Conservation (phyloP, 2,113 vertebrate species). For the Pyxicephalus adspersus region DNA sequence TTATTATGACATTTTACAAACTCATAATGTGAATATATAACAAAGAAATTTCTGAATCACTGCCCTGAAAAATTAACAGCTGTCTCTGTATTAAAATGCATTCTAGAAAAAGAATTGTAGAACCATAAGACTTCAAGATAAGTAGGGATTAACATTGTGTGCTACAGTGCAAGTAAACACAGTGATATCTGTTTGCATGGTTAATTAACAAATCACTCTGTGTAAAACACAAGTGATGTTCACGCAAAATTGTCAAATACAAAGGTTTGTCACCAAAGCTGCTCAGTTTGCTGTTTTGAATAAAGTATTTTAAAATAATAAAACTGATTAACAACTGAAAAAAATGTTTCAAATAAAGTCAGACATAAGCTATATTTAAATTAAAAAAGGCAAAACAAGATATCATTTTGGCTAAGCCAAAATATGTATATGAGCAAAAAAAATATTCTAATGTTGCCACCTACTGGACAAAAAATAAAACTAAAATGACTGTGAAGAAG, state of each 20-base stretch:
- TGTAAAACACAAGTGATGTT: constrained; percentile 6
- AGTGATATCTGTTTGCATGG: not conserved
- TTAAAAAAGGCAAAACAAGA: constrained; percentile 3
- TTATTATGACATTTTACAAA: too few relatives aligned
- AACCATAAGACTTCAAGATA: not conserved
- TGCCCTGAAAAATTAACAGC: too few relatives aligned
- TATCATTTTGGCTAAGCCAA: not conserved
- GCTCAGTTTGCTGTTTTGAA: not conserved
- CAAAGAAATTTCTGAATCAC: too few relatives aligned
- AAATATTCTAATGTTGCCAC: constrained; percentile 24
- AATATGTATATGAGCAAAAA: not conserved
- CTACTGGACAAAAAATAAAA: constrained; percentile 19
- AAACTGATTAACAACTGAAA: too few relatives aligned
- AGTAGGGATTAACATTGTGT: not conserved
- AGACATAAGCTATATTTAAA: constrained; percentile 31
- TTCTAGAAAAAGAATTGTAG: too few relatives aligned
- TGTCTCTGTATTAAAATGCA: too few relatives aligned
- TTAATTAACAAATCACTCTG: not conserved
- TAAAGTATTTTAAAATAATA: constrained; percentile 15
- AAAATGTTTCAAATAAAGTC: constrained; percentile 25
- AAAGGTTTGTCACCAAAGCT: constrained; percentile 6
- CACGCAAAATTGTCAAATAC: constrained; percentile 1
- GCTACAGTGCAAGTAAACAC: not conserved
- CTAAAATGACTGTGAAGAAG: not conserved
- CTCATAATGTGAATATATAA: too few relatives aligned